These are phyloP conservation scores for Panagrolaimus sp. DNA, from an alignment of 1,140 invertebrate genomes.

Conservation along the genomic window DNA sequence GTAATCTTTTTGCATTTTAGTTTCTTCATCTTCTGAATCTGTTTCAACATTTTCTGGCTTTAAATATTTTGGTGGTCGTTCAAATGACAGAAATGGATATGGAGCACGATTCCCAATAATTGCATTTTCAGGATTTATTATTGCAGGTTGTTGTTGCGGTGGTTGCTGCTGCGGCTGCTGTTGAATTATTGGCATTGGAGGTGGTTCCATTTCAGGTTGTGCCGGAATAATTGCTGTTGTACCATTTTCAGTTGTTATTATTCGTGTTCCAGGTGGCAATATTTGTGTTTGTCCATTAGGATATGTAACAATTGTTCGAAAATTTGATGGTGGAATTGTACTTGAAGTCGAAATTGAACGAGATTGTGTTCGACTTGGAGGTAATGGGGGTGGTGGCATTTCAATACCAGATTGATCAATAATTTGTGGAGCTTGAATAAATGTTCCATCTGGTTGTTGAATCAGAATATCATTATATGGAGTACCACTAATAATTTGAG, in stretches of 20 bases:
- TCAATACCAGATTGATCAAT: not conserved
- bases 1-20: slow-evolving; percentile 28
- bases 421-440: not conserved
- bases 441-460: not conserved
- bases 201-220: not conserved
- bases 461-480: not conserved
- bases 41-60: not conserved
- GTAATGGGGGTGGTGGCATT: not conserved
- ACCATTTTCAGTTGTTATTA: not conserved
- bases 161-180: too few relatives aligned
- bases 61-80: slow-evolving; percentile 7
- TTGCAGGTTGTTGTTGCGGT: too few relatives aligned
- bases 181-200: not conserved
- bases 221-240: not conserved
- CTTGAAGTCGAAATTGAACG: not conserved
- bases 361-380: not conserved
- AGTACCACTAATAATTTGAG: not conserved
- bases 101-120: not conserved
- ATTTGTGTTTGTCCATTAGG: not conserved
- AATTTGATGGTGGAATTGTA: not conserved
- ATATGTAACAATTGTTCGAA: not conserved
- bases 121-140: not conserved
- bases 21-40: slow-evolving; percentile 18
- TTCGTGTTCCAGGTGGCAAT: not conserved
- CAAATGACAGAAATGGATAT: not conserved